Evolutionary conservation across 2,113 vertebrate genomes (phyloP), one percentile per base, ranked within the genome.

Genomic region (Raja brachyura): DNA sequence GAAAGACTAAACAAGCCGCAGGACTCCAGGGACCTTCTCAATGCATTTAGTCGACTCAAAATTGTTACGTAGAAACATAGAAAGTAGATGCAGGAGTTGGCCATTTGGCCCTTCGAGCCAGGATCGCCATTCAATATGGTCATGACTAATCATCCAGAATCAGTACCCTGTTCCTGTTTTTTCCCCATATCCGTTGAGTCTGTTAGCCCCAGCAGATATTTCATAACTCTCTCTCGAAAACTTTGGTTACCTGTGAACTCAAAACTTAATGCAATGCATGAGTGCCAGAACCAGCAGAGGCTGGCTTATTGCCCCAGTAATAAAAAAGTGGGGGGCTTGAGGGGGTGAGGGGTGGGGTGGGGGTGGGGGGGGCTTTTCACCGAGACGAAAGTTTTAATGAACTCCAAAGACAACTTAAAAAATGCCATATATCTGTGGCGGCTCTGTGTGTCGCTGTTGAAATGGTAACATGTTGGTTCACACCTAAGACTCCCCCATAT

Each of bases 401-500:
- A 88, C 83, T 88, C 39, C 59, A 63, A 16, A 63, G 56, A 66
- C 59, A 88, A 88, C 59, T 88, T 88, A 88, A 88, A 66, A 48
- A 66, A 88, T 88, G 83, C 59, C 59, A n/a, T 88, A 63, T 88
- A 63, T 63, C 83, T 8, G 59, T 31, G 56, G 83, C 28, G 31
- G 83, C 59, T 63, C 83, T 33, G 14, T 88, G 59, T 88, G 83
- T 88, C 28, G 83, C 83, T 63, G 4, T 66, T 63, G 83, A 63
- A 61, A 88, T 88, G 83, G 83, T 66, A 88, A 59, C 83, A 88
- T 61, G 83, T 88, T 20, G 83, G 28, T 88, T 88, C 83, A n/a
- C 83, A 88, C 83, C 83, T 88, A 88, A 88, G 83, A 66, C 31
- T 88, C n/a, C 39, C 59, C 83, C 83, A 88, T 63, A 88, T 88